phyloP scores from a whole-genome alignment of 2,888 invertebrate genomes.

The Synanthedon myopaeformis region DNA sequence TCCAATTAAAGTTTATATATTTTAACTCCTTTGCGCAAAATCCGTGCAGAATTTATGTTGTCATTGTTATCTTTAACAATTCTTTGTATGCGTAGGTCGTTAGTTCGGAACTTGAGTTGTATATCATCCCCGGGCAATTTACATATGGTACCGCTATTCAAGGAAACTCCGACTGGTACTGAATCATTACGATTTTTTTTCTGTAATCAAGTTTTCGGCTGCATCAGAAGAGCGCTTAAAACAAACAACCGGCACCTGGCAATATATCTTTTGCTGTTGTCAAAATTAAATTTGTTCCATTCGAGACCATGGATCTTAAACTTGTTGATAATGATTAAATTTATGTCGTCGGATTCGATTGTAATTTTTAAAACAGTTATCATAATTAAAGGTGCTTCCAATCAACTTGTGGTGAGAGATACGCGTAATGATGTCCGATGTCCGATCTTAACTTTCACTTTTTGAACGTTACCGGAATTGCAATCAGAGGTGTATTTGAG shows the following conservation, averaged over 20 bases:
- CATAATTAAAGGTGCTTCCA: constrained; percentile 49
- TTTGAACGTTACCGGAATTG: constrained; percentile 40
- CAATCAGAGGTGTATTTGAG: constrained; percentile 14
- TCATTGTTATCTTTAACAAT: constrained; percentile 34
- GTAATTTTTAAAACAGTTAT: constrained; percentile 29
- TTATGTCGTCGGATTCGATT: constrained; percentile 4
- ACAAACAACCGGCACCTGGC: constrained; percentile 39
- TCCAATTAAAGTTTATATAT: not conserved
- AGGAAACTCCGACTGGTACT: constrained; percentile 36
- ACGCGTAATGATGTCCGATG: constrained; percentile 15
- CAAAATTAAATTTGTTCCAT: constrained; percentile 1
- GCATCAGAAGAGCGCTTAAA: constrained; percentile 42
- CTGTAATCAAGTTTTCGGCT: constrained; percentile 51
- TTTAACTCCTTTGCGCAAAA: not conserved
- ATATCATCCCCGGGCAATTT: constrained; percentile 43
- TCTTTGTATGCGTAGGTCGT: constrained; percentile 30
- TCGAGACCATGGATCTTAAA: not conserved
- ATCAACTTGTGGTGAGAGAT: constrained; percentile 39
- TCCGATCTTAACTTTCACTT: constrained; percentile 46
- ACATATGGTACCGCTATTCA: constrained; percentile 61
- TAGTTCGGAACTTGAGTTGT: constrained; percentile 27
- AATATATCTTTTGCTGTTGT: constrained; percentile 19
- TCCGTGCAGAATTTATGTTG: constrained; percentile 14
- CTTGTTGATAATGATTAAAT: constrained; percentile 3
- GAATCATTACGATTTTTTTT: constrained; percentile 49